phyloP scores from a whole-genome alignment of 2,797 vertebrate species.

The Loris lydekkerianus region DNA sequence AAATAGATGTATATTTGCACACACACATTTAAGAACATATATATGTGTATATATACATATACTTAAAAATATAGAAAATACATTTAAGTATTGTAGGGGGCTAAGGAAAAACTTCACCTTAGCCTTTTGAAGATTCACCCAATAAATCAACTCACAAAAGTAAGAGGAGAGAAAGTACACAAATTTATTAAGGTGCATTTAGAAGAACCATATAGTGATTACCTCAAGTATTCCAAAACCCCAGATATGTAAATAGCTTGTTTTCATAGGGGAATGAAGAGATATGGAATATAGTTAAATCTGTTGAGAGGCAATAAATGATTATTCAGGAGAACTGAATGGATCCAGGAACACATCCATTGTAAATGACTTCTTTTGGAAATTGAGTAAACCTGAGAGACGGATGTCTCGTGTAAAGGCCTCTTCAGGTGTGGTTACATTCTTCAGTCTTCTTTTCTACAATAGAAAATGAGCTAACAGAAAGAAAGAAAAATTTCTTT shows the following conservation, averaged over 20 bases:
- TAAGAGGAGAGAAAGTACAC: background rate
- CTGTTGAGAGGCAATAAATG: background rate
- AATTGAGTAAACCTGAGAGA: background rate
- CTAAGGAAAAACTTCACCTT: background rate
- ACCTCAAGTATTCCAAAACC: background rate
- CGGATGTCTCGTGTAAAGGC: background rate
- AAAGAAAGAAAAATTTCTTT: background rate
- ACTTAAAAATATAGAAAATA: conserved; percentile 25
- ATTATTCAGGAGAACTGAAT: background rate
- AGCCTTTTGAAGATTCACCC: background rate
- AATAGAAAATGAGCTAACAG: background rate
- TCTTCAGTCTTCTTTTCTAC: background rate
- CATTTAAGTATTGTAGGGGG: background rate
- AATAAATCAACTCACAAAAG: background rate
- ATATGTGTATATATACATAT: background rate
- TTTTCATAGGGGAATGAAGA: background rate
- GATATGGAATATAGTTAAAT: background rate
- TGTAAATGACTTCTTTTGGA: background rate
- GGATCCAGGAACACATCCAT: background rate
- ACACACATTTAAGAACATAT: background rate
- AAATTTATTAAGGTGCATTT: background rate
- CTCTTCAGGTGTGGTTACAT: background rate
- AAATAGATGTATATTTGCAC: background rate
- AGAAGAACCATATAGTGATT: background rate
- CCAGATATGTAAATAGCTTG: background rate